Base-by-base conservation (phyloP, 2,888 invertebrate genomes). In the Thymelicus sylvestris region DNA sequence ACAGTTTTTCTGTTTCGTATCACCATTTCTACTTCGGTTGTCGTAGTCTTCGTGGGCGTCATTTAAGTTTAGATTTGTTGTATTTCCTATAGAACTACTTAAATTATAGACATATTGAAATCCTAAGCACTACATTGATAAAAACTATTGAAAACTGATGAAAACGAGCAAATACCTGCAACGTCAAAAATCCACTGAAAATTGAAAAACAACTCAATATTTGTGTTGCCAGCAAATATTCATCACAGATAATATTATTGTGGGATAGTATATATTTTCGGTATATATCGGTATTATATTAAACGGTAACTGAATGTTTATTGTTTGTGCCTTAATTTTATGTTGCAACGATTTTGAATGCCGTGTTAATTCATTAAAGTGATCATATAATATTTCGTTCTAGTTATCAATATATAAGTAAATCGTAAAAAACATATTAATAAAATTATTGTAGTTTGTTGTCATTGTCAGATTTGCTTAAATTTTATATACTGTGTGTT, bases 21-120 rank as follows among this genome's bases (percentile, higher is more conserved):
- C 89, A 97, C 97, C 95, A 97, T 97, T 91, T 97, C 97, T 92
- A 97, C 96, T 94, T 96, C 96, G 88, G 97, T 96, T 94, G 97
- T 97, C 81, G 96, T 96, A 83, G 96, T 95, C 93, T 96, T 96
- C 88, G 95, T 95, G 88, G 96, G 96, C 95, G 95, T 95, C 95
- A 95, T 95, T 91, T 92, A 93, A 88, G 83, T 84, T 83, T 84
- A 81, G 84, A 83, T 81, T 79, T 74, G 81, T 57, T 82, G 86
- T 84, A 82, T 87, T 85, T 74, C 83, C 85, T 89, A 91, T 80
- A 79, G 75, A 83, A 85, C 91, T 91, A 90, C 90, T 85, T 91
- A 89, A 80, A 82, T 86, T 89, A 88, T 74, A 86, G 81, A 88
- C 92, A 92, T 93, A 87, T 84, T 91, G 87, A 80, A 88, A 87